Evolutionary conservation across 1,140 invertebrate genomes (phyloP).

Genomic region (Neomicropteryx cornuta): DNA sequence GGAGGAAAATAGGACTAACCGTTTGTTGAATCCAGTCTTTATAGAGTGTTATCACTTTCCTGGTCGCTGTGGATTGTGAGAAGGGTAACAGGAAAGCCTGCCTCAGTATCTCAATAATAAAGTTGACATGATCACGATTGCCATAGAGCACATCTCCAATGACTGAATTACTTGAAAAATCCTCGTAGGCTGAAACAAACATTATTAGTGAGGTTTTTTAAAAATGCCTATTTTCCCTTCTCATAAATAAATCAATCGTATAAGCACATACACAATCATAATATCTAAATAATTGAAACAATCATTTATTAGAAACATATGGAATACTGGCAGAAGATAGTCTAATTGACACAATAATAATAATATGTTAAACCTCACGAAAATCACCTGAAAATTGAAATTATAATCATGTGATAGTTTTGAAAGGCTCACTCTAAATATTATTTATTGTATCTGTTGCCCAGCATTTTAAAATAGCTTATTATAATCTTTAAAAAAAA

Average conservation of each 20-base stretch:
- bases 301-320: no score
- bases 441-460: no score
- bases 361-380: no score
- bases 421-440: no score
- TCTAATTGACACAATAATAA: no score
- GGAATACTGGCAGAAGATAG: no score
- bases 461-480: no score
- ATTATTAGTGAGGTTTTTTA: conserved; percentile 21
- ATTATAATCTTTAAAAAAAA: no score
- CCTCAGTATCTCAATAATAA: conserved; percentile 88
- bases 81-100: conserved; percentile 89
- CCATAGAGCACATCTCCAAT: conserved; percentile 83
- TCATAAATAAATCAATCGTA: conserved; percentile 21
- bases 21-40: conserved; percentile 93
- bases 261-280: no score
- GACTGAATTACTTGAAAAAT: conserved; percentile 39
- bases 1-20: conserved; percentile 34
- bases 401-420: no score
- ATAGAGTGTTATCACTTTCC: conserved; percentile 86
- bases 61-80: conserved; percentile 73
- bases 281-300: no score
- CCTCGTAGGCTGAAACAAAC: conserved; percentile 18
- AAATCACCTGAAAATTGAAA: no score
- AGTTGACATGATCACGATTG: conserved; percentile 84
- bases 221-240: conserved; percentile 18